Conservation (phyloP, 2,888 invertebrate genomes). For the Chaitophorus viminalis region DNA sequence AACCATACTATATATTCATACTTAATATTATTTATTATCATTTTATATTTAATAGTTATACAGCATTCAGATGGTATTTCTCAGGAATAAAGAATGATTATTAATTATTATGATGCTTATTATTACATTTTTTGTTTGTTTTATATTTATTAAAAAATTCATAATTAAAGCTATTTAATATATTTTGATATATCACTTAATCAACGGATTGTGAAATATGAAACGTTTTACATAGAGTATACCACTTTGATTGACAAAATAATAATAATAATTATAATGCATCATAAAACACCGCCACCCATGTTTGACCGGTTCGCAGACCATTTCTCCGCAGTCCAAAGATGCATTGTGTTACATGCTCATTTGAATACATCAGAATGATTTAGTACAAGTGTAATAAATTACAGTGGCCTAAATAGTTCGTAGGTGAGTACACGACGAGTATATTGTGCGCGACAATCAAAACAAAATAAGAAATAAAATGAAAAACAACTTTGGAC, state of each 20-base stretch:
- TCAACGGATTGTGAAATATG: background rate
- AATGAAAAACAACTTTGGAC: background rate
- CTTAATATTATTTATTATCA: too few species aligned
- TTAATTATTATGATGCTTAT: too few species aligned
- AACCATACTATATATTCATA: too few species aligned
- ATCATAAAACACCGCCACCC: conserved; percentile 13
- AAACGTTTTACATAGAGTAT: conserved; percentile 10
- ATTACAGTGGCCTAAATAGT: conserved; percentile 47
- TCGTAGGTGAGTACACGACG: conserved; percentile 36
- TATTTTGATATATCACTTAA: background rate
- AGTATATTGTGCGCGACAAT: background rate
- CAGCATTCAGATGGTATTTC: too few species aligned
- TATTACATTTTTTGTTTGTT: background rate
- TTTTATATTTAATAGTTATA: too few species aligned
- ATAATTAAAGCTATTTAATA: background rate
- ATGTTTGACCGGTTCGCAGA: conserved; percentile 23
- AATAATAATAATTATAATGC: background rate
- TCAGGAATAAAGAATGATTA: too few species aligned
- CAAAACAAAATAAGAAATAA: background rate
- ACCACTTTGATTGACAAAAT: conserved; percentile 6
- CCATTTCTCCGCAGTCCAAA: conserved; percentile 10
- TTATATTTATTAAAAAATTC: background rate
- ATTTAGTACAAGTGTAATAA: conserved; percentile 46
- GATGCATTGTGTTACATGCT: conserved; percentile 37
- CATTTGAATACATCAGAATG: conserved; percentile 37